phyloP scores from a whole-genome alignment of 2,888 invertebrate genomes.

The Conomelus anceps region DNA sequence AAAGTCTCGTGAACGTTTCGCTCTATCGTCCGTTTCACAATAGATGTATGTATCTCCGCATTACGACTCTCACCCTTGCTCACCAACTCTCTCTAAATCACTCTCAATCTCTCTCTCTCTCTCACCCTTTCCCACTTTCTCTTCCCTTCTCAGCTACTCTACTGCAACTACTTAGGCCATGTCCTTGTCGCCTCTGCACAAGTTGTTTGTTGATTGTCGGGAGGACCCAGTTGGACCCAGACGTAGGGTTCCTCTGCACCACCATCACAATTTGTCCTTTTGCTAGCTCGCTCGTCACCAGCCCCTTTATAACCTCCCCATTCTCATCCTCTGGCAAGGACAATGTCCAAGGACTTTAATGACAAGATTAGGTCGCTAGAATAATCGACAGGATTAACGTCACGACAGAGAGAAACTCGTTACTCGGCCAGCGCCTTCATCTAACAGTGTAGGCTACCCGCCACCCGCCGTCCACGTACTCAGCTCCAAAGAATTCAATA shows the following conservation, averaged over 20 bases:
- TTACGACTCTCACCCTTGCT: neutral
- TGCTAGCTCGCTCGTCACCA: neutral
- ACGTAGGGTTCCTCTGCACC: neutral
- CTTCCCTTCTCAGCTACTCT: too few relatives aligned
- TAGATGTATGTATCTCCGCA: too few relatives aligned
- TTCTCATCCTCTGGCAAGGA: neutral
- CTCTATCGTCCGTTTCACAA: too few relatives aligned
- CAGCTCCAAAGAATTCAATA: too few relatives aligned
- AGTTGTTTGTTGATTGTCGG: neutral
- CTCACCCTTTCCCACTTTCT: too few relatives aligned
- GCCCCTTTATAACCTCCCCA: neutral
- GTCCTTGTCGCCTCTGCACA: neutral
- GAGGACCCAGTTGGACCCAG: neutral
- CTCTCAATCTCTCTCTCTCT: neutral
- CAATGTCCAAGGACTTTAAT: neutral
- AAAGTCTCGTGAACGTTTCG: neutral
- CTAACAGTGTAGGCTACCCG: too few relatives aligned
- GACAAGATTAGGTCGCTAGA: conserved; percentile 10
- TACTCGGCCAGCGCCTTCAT: neutral
- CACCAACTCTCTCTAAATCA: neutral
- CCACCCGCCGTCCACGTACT: neutral
- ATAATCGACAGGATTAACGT: conserved; percentile 8
- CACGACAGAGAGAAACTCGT: conserved; percentile 1
- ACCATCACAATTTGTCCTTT: neutral
- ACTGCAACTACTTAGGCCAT: neutral